These are phyloP conservation scores for Drosophila multiciliata DNA, from an alignment of 2,888 invertebrate species.

Conservation along the genomic window DNA sequence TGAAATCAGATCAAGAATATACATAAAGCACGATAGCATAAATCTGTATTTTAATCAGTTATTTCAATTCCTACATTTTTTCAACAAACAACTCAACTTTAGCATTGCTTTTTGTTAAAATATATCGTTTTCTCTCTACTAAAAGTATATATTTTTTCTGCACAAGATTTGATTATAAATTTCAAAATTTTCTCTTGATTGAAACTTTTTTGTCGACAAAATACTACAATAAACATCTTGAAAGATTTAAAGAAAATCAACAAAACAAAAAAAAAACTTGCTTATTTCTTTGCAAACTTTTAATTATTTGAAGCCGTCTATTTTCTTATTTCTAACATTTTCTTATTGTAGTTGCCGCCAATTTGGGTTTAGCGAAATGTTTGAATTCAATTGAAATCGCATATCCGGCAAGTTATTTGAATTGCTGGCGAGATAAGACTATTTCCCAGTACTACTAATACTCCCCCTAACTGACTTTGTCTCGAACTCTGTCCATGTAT, in stretches of 20 bases:
- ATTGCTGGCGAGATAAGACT: slow-evolving; percentile 39
- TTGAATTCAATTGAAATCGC: slow-evolving; percentile 49
- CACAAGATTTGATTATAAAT: not conserved
- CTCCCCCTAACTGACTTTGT: not conserved
- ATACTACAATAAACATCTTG: not conserved
- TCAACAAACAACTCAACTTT: not conserved
- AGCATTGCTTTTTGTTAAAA: not conserved
- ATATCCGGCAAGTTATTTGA: slow-evolving; percentile 46
- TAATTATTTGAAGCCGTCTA: not conserved
- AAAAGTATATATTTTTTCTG: not conserved
- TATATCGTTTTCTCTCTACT: not conserved
- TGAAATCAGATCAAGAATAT: not conserved
- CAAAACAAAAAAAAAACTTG: not conserved
- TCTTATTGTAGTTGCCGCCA: slow-evolving; percentile 13
- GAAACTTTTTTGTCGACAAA: not conserved
- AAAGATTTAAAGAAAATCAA: not conserved
- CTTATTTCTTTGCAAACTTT: not conserved
- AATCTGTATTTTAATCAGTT: not conserved
- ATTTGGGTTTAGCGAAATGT: slow-evolving; percentile 54
- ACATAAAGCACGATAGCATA: not conserved
- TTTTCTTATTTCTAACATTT: not conserved
- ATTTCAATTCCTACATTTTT: not conserved
- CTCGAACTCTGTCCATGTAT: not conserved
- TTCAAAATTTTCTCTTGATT: not conserved
- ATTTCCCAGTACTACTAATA: slow-evolving; percentile 33